Base-by-base conservation (phyloP, 2,113 vertebrate genomes). In the Sorex araneus region DNA sequence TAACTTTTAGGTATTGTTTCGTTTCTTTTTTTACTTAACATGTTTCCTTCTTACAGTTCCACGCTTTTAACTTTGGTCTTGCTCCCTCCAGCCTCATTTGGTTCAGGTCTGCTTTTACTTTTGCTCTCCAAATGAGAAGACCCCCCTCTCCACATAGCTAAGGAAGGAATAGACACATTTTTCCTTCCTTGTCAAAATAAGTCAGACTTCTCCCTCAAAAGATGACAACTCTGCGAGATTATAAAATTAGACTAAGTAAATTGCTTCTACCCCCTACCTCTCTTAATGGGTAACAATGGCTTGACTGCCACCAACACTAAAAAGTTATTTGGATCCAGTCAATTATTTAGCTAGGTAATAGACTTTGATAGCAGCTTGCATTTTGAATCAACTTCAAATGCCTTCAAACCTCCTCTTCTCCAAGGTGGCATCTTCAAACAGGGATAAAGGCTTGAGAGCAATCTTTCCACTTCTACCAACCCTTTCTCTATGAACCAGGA, bases 121-220 rank as follows among this genome's bases (percentile, higher is more conserved):
- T 71, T 8, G 25, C n/a, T 71, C 43, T 50, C 16, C 87, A 67
- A 70, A 34, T 43, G 47, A 40, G 63, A 69, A 45, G 74, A 15
- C 4, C 23, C 4, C 4, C 19, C 18, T 60, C 74, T 85, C 74
- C 81, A 36, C 32, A 50, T 79, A 73, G 8, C 66, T 28, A 82
- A 18, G 43, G 7, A 88, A 82, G 50, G 16, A 93, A 43, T 0
- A 45, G 32, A 36, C 54, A 71, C 47, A 77, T 50, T 28, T 71
- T 69, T 76, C 54, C 19, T 79, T 74, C 34, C 32, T 69, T 69
- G 19, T 87, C 80, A 30, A 64, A 77, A 83, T 74, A 77, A 83
- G 74, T 74, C 67, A 84, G 8, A 66, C 70, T 57, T 86, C 23
- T 89, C 19, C 80, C 77, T 84, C 66, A 57, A 87, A 92, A 90